phyloP scores from a whole-genome alignment of 1,140 invertebrate species.

The Coptotermes formosanus region DNA sequence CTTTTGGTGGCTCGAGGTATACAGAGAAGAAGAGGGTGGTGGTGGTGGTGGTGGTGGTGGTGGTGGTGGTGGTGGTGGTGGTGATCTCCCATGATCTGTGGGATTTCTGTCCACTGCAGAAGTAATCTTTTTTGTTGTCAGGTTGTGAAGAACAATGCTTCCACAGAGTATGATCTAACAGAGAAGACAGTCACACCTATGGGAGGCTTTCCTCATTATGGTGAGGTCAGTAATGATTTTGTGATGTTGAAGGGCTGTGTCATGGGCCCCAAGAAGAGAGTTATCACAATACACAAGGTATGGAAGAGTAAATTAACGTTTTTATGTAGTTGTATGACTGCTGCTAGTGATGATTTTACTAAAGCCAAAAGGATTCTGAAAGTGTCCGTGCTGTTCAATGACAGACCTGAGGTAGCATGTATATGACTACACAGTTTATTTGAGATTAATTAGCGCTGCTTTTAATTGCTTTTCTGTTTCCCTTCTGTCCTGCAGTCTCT shows the following conservation, averaged over 20 bases:
- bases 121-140: constrained; percentile 46
- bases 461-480: constrained; percentile 50
- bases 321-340: not conserved
- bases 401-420: constrained; percentile 41
- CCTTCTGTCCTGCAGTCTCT: constrained; percentile 68
- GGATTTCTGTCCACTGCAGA: too few relatives aligned
- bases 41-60: too few relatives aligned
- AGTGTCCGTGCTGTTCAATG: constrained; percentile 40
- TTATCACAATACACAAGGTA: constrained; percentile 97
- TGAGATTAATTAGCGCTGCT: not conserved
- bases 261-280: constrained; percentile 96
- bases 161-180: constrained; percentile 97
- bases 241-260: constrained; percentile 98
- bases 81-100: too few relatives aligned
- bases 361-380: constrained; percentile 40
- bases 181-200: constrained; percentile 99
- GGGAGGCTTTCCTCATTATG: constrained; percentile 99
- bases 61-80: not conserved
- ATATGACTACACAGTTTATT: not conserved
- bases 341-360: constrained; percentile 39
- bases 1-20: too few relatives aligned
- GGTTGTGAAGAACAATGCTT: constrained; percentile 97
- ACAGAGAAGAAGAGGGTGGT: too few relatives aligned
- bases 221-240: constrained; percentile 98
- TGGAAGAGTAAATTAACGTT: constrained; percentile 36